Evolutionary conservation across 2,113 vertebrate species (phyloP).

Genomic region (Chaenogobius annularis): DNA sequence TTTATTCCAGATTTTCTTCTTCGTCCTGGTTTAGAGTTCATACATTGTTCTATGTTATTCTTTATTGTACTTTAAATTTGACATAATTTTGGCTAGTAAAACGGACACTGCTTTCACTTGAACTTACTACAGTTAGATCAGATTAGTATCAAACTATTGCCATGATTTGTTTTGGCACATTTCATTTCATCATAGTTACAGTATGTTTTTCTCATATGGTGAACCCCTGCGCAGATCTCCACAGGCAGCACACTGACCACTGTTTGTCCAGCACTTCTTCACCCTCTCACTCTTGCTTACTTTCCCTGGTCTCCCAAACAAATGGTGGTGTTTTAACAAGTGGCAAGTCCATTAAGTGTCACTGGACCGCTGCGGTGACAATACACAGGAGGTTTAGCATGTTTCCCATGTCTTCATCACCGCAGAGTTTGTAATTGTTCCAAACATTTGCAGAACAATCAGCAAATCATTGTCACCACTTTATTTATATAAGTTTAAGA

Average conservation of each 20-base stretch:
- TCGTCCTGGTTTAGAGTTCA: not conserved
- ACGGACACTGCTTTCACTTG: not conserved
- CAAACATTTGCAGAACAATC: not conserved
- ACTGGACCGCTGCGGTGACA: constrained; percentile 30
- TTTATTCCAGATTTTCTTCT: too few relatives aligned
- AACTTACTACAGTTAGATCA: not conserved
- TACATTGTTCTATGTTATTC: not conserved
- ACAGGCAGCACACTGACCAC: constrained; percentile 24
- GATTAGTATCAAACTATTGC: not conserved
- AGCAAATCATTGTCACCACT: constrained; percentile 33
- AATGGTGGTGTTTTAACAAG: constrained; percentile 39
- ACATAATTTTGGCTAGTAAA: not conserved
- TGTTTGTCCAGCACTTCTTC: constrained; percentile 53
- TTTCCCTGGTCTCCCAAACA: constrained; percentile 40
- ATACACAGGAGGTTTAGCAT: constrained; percentile 22
- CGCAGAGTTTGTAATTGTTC: constrained; percentile 42
- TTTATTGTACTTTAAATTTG: not conserved
- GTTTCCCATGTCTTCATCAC: constrained; percentile 5
- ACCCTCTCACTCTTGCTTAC: constrained; percentile 26
- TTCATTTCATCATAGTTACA: not conserved
- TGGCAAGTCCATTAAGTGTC: constrained; percentile 50
- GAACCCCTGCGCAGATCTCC: not conserved
- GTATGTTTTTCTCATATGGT: not conserved
- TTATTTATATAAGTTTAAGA: constrained; percentile 9
- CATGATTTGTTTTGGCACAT: not conserved